Evolutionary conservation across 2,797 vertebrate species (phyloP).

Genomic region (Coreius guichenoti): DNA sequence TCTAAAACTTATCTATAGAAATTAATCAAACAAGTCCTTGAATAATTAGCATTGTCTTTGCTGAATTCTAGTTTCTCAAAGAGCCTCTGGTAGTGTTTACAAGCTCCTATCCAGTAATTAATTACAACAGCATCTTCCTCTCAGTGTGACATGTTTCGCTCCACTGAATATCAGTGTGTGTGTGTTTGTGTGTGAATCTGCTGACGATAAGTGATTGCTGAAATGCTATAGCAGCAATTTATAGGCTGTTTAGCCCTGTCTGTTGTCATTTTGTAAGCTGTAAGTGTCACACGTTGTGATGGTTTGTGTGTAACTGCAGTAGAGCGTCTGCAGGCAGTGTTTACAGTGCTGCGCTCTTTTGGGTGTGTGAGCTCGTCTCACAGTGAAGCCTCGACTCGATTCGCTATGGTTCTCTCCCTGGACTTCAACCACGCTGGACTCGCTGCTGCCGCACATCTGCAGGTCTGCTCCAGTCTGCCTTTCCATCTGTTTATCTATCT

Average conservation of each 20-base stretch:
- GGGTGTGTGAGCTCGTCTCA: conserved; percentile 82
- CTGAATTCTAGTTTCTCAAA: background rate
- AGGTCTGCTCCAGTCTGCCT: conserved; percentile 75
- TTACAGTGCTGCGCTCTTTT: conserved; percentile 88
- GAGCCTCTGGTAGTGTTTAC: background rate
- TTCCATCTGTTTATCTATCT: background rate
- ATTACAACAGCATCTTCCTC: background rate
- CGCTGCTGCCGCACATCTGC: conserved; percentile 86
- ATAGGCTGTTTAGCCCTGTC: background rate
- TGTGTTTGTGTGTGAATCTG: background rate
- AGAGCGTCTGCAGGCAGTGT: conserved; percentile 90
- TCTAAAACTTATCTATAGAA: background rate
- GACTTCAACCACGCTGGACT: conserved; percentile 89
- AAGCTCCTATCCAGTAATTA: conserved; percentile 10
- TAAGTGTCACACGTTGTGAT: background rate
- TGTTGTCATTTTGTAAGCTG: background rate
- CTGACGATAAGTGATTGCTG: background rate
- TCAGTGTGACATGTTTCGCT: background rate
- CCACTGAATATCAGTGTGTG: conserved; percentile 1
- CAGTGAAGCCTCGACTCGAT: conserved; percentile 83
- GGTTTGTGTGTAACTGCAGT: conserved; percentile 69
- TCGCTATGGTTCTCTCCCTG: conserved; percentile 88
- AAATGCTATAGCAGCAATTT: background rate
- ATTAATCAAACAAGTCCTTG: background rate
- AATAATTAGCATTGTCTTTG: background rate